These are phyloP conservation scores for Brachystomella parvula DNA, from an alignment of 1,140 invertebrate species.

Conservation along the genomic window DNA sequence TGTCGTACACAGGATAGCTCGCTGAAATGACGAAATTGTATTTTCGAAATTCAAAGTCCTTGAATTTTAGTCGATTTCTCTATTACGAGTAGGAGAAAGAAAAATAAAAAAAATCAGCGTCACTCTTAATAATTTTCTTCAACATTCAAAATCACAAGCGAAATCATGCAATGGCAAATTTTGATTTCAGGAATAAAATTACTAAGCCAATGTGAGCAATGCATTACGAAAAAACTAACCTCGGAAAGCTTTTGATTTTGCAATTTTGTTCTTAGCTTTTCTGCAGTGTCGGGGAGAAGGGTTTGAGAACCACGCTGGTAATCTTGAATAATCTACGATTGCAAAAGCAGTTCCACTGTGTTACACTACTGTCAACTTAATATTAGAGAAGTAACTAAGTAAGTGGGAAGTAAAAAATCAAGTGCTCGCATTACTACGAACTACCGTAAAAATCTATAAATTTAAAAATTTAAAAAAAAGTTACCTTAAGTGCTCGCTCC, in stretches of 20 bases:
- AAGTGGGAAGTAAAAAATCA: no score
- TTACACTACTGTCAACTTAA: no score
- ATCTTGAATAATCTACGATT: slow-evolving; percentile 5
- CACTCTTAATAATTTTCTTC: neutral
- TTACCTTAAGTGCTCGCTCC: neutral
- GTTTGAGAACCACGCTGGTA: neutral
- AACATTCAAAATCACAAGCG: neutral
- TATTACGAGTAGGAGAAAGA: neutral
- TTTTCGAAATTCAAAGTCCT: neutral
- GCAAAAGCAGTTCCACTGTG: neutral
- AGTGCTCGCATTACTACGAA: no score
- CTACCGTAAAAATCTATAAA: no score
- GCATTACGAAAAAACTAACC: neutral
- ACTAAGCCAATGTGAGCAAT: neutral
- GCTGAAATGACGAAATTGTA: slow-evolving; percentile 13
- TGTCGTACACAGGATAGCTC: slow-evolving; percentile 8
- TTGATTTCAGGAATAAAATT: neutral
- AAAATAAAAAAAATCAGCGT: neutral
- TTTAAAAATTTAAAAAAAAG: no score
- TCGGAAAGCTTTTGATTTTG: neutral
- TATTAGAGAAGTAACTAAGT: no score
- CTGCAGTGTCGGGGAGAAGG: neutral
- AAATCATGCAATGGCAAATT: neutral
- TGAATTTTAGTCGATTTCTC: neutral
- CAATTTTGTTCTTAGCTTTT: neutral